These are phyloP conservation scores for Aphaenogaster ashmeadi DNA, from an alignment of 1,140 invertebrate genomes.

Conservation along the genomic window DNA sequence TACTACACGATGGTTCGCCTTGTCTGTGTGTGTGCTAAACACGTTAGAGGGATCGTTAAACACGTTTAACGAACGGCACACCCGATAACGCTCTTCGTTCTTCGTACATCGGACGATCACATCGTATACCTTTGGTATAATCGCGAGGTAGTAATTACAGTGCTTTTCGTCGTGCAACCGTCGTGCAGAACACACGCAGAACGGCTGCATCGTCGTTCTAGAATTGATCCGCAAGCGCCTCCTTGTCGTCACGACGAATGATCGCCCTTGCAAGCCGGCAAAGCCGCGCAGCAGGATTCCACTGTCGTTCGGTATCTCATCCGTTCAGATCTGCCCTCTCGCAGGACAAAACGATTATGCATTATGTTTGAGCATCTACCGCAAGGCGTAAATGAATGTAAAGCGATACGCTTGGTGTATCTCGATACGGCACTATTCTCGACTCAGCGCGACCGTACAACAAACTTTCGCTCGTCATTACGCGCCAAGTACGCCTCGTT, in stretches of 20 bases:
- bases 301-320: not conserved
- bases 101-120: conserved; percentile 45
- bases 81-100: conserved; percentile 34
- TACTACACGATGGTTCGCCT: conserved; percentile 26
- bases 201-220: conserved; percentile 3
- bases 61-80: conserved; percentile 1
- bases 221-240: not conserved
- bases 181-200: not conserved
- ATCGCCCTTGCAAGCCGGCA: not conserved
- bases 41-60: conserved; percentile 14
- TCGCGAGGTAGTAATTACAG: conserved; percentile 69
- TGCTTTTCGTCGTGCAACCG: conserved; percentile 28
- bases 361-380: conserved; percentile 50
- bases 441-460: not conserved
- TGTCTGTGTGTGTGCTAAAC: not conserved
- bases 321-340: not conserved
- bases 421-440: not conserved
- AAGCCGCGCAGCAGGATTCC: not conserved
- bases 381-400: conserved; percentile 39
- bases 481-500: not conserved
- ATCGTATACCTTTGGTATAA: conserved; percentile 71
- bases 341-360: conserved; percentile 8
- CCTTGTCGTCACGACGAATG: not conserved
- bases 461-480: not conserved
- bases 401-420: conserved; percentile 35